These are phyloP conservation scores for Drosophila sordidula DNA, from an alignment of 2,888 invertebrate species.

Conservation along the genomic window DNA sequence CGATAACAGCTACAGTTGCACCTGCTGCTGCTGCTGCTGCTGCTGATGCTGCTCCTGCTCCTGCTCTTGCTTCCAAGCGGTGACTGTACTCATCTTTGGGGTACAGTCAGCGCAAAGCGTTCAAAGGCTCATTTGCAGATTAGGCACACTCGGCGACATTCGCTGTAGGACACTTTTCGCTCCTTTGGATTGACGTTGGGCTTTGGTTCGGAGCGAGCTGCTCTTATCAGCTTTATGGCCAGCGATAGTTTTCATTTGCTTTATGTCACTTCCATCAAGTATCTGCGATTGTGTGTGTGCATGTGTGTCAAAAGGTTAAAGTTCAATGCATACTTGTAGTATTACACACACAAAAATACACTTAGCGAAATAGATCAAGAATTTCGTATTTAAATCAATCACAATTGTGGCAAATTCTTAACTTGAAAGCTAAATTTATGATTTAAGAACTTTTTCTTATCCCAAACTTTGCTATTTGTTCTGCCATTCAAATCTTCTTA, in stretches of 20 bases:
- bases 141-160: constrained; percentile 38
- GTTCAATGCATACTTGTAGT: constrained; percentile 36
- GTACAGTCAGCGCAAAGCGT: constrained; percentile 37
- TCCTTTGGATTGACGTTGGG: constrained; percentile 4
- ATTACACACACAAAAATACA: constrained; percentile 5
- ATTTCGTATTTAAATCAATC: too few species aligned
- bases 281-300: constrained; percentile 21
- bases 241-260: constrained; percentile 55
- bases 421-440: too few species aligned
- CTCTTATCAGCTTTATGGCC: constrained; percentile 49
- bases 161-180: constrained; percentile 38
- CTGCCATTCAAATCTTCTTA: too few species aligned
- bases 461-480: too few species aligned
- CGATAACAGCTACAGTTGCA: constrained; percentile 20
- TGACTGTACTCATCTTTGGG: too few species aligned
- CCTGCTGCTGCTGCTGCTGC: not conserved
- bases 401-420: too few species aligned
- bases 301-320: constrained; percentile 54
- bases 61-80: not conserved
- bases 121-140: constrained; percentile 49
- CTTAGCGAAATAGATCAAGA: not conserved
- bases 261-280: constrained; percentile 37
- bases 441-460: too few species aligned
- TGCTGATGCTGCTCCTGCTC: constrained; percentile 2
- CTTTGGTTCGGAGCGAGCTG: constrained; percentile 7